A percentile compares a stretch with the other conserved stretches of the same genome.
Conservation (phyloP, 2,888 invertebrate genomes). For the Diarsia brunnea region DNA sequence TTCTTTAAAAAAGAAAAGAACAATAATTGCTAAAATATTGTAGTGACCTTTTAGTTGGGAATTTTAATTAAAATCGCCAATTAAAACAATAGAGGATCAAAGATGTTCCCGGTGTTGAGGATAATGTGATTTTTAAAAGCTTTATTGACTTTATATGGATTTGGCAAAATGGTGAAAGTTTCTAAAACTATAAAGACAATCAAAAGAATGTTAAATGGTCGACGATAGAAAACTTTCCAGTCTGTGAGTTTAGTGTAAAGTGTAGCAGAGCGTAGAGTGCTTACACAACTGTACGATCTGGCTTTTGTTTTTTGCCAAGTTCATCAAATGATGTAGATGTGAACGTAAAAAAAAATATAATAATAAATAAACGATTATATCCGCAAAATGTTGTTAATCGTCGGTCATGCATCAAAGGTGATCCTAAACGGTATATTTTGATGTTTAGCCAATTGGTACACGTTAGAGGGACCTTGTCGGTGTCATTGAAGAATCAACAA, state of each 20-base stretch:
- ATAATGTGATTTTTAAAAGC: not conserved
- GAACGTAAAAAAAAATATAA: conserved; percentile 7
- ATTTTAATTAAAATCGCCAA: conserved; percentile 55
- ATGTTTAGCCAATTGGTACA: conserved; percentile 29
- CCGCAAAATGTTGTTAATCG: conserved; percentile 47
- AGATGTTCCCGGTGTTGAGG: conserved; percentile 2
- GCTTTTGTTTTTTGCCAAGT: conserved; percentile 32
- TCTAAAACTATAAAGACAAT: conserved; percentile 3
- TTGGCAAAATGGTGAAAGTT: conserved; percentile 29
- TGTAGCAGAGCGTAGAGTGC: conserved; percentile 37
- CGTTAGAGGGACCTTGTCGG: conserved; percentile 50
- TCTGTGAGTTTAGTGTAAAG: conserved; percentile 17
- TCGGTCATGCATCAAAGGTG: conserved; percentile 31
- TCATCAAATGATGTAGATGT: conserved; percentile 22
- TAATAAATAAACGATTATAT: conserved; percentile 29
- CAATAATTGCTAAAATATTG: conserved; percentile 54
- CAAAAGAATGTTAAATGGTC: not conserved
- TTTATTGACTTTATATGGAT: conserved; percentile 21
- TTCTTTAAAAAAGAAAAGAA: conserved; percentile 41
- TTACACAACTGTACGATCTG: not conserved
- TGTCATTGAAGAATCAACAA: conserved; percentile 57
- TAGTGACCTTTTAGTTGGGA: conserved; percentile 46
- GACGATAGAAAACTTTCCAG: conserved; percentile 28
- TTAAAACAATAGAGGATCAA: conserved; percentile 36
- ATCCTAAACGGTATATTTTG: conserved; percentile 34